Percentiles rank a stretch among this genome's conserved stretches.
Evolutionary conservation across 1,140 invertebrate genomes (phyloP).

Genomic region (Trichoplusia ni): DNA sequence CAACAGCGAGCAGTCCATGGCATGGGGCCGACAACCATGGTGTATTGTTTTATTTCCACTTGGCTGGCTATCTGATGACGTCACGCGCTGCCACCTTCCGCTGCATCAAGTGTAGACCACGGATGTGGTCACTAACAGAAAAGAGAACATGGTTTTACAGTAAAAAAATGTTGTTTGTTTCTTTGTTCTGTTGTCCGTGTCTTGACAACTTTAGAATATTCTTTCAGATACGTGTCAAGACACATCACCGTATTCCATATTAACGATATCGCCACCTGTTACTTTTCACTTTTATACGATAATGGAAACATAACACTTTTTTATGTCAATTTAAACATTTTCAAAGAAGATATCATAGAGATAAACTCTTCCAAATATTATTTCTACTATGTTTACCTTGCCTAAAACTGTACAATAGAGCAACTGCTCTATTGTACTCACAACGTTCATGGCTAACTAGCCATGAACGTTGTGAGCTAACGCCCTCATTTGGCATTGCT

Average conservation of each 20-base stretch:
- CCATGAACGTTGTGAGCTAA: conserved; percentile 28
- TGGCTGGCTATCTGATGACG: conserved; percentile 64
- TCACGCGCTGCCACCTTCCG: conserved; percentile 59
- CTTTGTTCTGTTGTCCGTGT: no score
- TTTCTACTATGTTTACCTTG: neutral
- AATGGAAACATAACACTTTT: no score
- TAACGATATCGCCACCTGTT: no score
- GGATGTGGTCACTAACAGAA: conserved; percentile 23
- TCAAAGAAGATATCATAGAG: no score
- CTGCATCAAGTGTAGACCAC: conserved; percentile 44
- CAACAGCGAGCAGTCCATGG: conserved; percentile 26
- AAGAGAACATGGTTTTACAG: conserved; percentile 3
- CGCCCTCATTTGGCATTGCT: conserved; percentile 38
- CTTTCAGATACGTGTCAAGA: no score
- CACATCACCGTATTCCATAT: no score
- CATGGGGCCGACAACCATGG: conserved; percentile 44
- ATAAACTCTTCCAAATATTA: neutral
- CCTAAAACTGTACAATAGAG: conserved; percentile 12
- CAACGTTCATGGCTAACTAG: no score
- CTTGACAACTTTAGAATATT: no score
- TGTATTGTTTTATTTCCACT: conserved; percentile 69
- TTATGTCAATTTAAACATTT: no score
- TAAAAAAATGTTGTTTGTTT: neutral
- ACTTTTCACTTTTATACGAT: no score
- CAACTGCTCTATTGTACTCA: no score